Evolutionary conservation across 2,888 invertebrate species (phyloP).

Genomic region (Oegoconia quadripuncta): DNA sequence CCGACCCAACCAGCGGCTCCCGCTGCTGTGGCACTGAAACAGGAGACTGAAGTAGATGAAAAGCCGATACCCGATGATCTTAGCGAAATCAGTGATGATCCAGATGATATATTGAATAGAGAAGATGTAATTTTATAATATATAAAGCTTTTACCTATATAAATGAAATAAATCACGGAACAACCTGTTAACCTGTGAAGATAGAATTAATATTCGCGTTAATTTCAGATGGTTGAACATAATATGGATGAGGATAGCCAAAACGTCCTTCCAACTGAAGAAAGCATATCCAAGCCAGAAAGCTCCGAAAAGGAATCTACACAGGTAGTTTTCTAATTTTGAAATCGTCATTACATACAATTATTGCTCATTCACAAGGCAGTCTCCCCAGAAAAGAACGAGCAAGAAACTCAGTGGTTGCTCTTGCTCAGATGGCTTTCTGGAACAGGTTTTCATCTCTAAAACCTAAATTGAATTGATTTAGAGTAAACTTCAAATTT

Average conservation of each 20-base stretch:
- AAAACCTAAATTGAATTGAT: too few species aligned
- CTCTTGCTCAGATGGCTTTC: too few species aligned
- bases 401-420: too few species aligned
- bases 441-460: too few species aligned
- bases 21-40: constrained; percentile 27
- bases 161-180: too few species aligned
- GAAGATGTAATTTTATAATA: constrained; percentile 78
- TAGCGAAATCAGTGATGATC: constrained; percentile 93
- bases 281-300: constrained; percentile 48
- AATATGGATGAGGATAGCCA: constrained; percentile 64
- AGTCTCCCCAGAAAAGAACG: too few species aligned
- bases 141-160: too few species aligned
- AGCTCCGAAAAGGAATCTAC: constrained; percentile 63
- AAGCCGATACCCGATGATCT: constrained; percentile 83
- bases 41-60: constrained; percentile 71
- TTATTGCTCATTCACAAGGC: too few species aligned
- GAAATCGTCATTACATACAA: background rate
- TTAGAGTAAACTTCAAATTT: too few species aligned
- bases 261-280: constrained; percentile 47
- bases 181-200: too few species aligned
- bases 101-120: constrained; percentile 91
- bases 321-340: constrained; percentile 41
- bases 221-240: constrained; percentile 62
- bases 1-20: constrained; percentile 53
- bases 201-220: too few species aligned